phyloP scores from a whole-genome alignment of 2,797 vertebrate genomes.

The Sebastes hubbsi region DNA sequence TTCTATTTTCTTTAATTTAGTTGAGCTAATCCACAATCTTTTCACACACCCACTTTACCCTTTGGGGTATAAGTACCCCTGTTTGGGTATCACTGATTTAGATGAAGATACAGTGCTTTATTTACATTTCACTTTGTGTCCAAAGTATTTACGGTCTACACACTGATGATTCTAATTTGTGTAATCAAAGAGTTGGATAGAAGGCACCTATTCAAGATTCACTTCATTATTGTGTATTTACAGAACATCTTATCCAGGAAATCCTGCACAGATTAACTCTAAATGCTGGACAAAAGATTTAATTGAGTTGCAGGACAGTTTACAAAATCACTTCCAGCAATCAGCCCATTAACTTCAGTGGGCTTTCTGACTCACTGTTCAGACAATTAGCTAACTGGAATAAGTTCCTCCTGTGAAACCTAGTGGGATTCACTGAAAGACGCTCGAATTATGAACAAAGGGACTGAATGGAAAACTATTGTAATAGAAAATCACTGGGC shows the following conservation, averaged over 20 bases:
- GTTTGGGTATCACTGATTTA: neutral
- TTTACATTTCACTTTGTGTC: neutral
- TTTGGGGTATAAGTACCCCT: neutral
- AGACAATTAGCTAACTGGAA: constrained; percentile 28
- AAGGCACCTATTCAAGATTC: neutral
- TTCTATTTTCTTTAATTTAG: neutral
- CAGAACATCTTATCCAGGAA: constrained; percentile 11
- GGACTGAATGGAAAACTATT: constrained; percentile 3
- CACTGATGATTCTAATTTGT: neutral
- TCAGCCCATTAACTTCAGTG: constrained; percentile 20
- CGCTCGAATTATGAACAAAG: constrained; percentile 16
- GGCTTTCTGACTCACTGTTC: constrained; percentile 36
- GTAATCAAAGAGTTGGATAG: neutral
- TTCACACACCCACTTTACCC: neutral
- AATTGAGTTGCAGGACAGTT: constrained; percentile 13
- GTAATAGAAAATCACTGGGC: constrained; percentile 15
- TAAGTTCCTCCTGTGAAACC: constrained; percentile 14
- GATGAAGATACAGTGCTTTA: neutral
- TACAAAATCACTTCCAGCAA: constrained; percentile 38
- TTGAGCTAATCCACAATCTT: neutral
- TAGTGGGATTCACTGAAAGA: constrained; percentile 21
- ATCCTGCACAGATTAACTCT: constrained; percentile 9
- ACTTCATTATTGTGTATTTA: neutral
- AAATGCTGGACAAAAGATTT: constrained; percentile 16
- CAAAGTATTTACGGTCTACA: neutral